phyloP scores from a whole-genome alignment of 92 coral and sea anemone species.

The Micromussa lordhowensis region DNA sequence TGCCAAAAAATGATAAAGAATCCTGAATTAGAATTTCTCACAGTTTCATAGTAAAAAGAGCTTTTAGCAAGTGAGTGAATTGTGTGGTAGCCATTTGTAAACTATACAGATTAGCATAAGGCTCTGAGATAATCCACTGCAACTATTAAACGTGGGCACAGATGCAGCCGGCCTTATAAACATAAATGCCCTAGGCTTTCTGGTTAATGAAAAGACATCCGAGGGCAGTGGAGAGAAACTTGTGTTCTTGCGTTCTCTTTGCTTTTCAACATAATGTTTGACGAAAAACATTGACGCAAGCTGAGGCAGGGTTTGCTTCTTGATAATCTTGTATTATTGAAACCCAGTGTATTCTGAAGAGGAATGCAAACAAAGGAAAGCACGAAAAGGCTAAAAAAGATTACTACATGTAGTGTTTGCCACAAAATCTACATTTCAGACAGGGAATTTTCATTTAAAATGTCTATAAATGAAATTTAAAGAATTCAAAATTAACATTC shows the following conservation, averaged over 20 bases:
- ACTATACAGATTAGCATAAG: neutral
- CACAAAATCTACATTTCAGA: neutral
- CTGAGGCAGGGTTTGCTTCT: neutral
- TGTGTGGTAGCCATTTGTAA: neutral
- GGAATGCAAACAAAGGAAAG: constrained; percentile 25
- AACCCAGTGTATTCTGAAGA: neutral
- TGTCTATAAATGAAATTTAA: neutral
- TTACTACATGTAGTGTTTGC: constrained; percentile 4
- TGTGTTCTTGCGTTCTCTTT: neutral
- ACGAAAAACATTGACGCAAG: neutral
- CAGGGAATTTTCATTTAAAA: constrained; percentile 1
- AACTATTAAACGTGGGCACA: neutral
- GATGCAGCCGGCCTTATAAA: neutral
- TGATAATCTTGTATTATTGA: neutral
- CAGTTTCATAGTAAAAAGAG: neutral
- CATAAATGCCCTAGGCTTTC: neutral
- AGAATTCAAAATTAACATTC: neutral
- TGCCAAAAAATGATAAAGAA: neutral
- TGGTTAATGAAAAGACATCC: neutral
- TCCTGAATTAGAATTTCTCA: neutral
- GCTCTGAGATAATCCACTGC: neutral
- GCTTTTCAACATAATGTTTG: neutral
- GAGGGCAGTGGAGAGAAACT: neutral
- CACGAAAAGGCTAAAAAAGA: neutral
- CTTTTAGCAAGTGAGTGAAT: neutral